Evolutionary conservation across 2,888 invertebrate genomes (phyloP), one percentile per base, ranked within the genome.

Genomic region (Andrena hattorfiana): DNA sequence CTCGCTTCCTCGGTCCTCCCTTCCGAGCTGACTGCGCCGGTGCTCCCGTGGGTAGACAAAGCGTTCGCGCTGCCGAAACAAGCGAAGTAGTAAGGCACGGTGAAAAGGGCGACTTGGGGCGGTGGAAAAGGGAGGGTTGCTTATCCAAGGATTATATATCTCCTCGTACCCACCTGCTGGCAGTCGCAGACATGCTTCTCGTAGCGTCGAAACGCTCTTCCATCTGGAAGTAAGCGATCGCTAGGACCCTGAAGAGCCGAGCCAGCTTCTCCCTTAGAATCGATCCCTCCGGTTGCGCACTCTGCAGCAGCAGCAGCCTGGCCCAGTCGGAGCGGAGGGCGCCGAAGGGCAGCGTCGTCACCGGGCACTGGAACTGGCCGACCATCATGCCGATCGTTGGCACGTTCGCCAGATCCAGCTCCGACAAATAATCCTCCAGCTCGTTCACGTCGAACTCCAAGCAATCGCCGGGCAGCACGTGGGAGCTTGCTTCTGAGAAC

Each of bases 311-410:
- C 35, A 87, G 10, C 20, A 91, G 76, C 59, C 92, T 87, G 10
- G 77, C 42, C 92, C 91, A 92, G 56, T 92, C 92, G 0, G 89
- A 85, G 26, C 75, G 74, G 0, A 90, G 70, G 20, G 84, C 75
- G 7, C 92, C 92, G 30, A 91, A 92, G 3, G 90, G 91, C 73
- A 77, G 51, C 23, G 77, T 59, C 10, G 74, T 67, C 30, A 67
- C 60, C 51, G 77, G 76, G 28, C 82, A 82, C 51, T 81, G 51
- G 66, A 83, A 87, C 51, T 62, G 83, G 42, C 49, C 70, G 20
- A 35, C 62, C 81, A 78, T 87, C 70, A 77, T 76, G 51, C 85
- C 76, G 32, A 81, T 54, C n/a, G 72, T 75, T 48, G 86, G 42
- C 32, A 76, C 80, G 13, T 87, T 66, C 54, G 67, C 20, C 10